These are phyloP conservation scores for Poeciliopsis presidionis DNA, from an alignment of 2,797 vertebrate species.

Conservation along the genomic window DNA sequence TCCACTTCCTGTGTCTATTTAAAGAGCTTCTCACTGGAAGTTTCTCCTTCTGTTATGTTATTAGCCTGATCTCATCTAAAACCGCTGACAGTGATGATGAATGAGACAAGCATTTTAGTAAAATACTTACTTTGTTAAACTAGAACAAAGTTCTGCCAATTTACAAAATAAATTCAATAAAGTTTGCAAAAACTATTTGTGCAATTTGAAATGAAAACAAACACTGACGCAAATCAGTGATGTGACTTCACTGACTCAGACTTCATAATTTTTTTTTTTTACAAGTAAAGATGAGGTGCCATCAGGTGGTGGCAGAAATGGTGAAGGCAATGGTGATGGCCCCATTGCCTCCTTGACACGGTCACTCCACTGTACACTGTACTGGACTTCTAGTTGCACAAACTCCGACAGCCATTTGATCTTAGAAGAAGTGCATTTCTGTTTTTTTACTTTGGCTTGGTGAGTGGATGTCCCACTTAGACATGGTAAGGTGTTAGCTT, in stretches of 20 bases:
- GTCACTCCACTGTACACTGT: no score
- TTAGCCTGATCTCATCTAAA: neutral
- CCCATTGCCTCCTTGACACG: no score
- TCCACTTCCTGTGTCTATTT: conserved; percentile 6
- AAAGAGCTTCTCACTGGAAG: neutral
- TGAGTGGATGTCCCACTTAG: no score
- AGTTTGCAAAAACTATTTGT: neutral
- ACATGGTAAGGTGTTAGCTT: no score
- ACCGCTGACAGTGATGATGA: neutral
- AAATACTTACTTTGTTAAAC: neutral
- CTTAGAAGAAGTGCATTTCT: no score
- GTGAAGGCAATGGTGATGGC: neutral
- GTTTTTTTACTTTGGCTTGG: no score
- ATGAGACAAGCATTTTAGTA: neutral
- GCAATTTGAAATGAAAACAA: neutral
- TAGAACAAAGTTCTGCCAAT: neutral
- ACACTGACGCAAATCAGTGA: neutral
- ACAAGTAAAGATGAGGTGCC: no score
- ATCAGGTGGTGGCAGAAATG: no score
- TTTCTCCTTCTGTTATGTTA: neutral
- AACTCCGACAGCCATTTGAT: no score
- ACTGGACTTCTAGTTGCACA: no score
- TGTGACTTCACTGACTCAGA: no score
- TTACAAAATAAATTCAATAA: neutral
- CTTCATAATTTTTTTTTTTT: no score